Base-by-base conservation (phyloP, 2,888 invertebrate species). In the Himalopsyche japonica region DNA sequence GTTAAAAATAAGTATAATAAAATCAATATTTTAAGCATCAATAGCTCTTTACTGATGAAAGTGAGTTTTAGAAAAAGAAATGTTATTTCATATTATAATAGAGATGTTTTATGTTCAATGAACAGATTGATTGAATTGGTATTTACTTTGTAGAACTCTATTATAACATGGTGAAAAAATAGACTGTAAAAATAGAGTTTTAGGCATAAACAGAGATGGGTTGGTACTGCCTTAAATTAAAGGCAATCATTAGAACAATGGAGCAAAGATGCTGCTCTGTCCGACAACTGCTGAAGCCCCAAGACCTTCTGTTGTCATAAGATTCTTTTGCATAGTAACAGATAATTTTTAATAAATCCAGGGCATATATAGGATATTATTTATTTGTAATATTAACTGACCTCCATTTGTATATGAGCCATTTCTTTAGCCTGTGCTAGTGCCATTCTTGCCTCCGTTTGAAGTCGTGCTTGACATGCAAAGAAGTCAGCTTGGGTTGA, bases 401-500 rank as follows among this genome's bases (percentile, higher is more conserved):
- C 95, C 93, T 96, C 96, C 96, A 97, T 97, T 91, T 97, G 97
- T 94, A 97, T 95, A 88, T 96, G 95, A 47, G 98, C 97, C 95
- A 97, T 96, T 90, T 97, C 96, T 90, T 97, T 97, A 32, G 98
- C 97, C 91, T 97, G 97, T 0, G 97, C 95, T 86, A 98, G 91
- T 6, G 97, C 97, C 93, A 97, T 95, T 88, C 97, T 92, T 5
- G 97, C 97, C 90, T 98, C 97, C 77, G 96, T 95, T 90, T 97
- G 97, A 83, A 98, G 92, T 88, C 96, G 94, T 10, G 96, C 95
- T 91, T 97, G 97, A 85, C 95, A 93, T 27, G 95, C 94, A 89
- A 95, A 96, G 90, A 97, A 97, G 90, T 97, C 96, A 70, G 95
- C 95, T 89, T 96, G 95, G 86, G 94, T 91, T 3, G 86, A 48